Evolutionary conservation across 2,113 vertebrate genomes (phyloP), one percentile per base, ranked within the genome.

Genomic region (Bucco capensis): DNA sequence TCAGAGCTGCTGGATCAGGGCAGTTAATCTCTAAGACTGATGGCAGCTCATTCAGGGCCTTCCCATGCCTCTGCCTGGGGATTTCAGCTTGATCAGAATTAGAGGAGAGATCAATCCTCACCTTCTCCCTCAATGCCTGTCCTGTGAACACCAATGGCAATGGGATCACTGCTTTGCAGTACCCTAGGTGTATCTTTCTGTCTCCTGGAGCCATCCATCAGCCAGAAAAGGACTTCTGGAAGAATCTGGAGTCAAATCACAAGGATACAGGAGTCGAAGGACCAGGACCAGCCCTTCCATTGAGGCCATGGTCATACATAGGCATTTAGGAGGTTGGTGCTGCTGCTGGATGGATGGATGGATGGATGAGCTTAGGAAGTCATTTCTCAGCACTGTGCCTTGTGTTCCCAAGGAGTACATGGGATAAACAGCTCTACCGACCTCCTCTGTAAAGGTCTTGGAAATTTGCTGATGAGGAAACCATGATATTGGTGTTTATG

Each of bases 31-130:
- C 46, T 61, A 38, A 70, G 58, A 7, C 10, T 53, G 27, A 31
- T 33, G 28, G 23, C 5, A 40, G 56, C 8, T 58, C 4, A 50
- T 60, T 14, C 3, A 0, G 3, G 23, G 21, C 13, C 24, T 42
- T 61, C 19, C 19, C 12, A 5, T 0, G 0, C 15, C 40, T 56
- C 47, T 51, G 1, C 22, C 31, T 27, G 10, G 19, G 49, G 23
- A 25, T 56, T 71, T 82, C 46, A 62, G 19, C 46, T 38, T n/a
- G n/a, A 40, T 15, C 7, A 79, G 37, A 35, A 11, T 2, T 30
- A 62, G 30, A 84, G 37, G 6, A 1, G 9, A 84, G 53, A 25
- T 35, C 0, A 0, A 14, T 62, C 51, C 47, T 70, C 72, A 25
- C 33, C 24, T 60, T 67, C 51, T 60, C 16, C 27, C 27, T 10